Conservation (phyloP, 2,797 vertebrate genomes). For the Melanotaenia trifasciata region DNA sequence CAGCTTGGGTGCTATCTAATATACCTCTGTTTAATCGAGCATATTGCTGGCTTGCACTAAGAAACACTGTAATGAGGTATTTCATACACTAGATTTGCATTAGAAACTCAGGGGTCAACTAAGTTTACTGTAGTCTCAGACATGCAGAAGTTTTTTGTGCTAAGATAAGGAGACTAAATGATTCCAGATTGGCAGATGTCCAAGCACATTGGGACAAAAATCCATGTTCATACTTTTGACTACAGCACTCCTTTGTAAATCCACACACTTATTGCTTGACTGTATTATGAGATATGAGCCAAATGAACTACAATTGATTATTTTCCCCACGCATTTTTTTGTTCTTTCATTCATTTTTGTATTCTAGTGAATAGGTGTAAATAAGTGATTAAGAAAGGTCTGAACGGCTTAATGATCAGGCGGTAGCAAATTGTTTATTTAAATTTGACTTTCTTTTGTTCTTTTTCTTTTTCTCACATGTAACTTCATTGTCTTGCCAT, state of each 20-base stretch:
- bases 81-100: conserved; percentile 89
- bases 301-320: conserved; percentile 75
- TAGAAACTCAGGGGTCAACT: conserved; percentile 89
- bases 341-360: conserved; percentile 58
- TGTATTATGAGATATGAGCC: conserved; percentile 82
- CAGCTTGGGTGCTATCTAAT: conserved; percentile 88
- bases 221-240: conserved; percentile 71
- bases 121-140: conserved; percentile 88
- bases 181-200: conserved; percentile 73
- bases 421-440: conserved; percentile 83
- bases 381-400: conserved; percentile 74
- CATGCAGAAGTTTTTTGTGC: conserved; percentile 74
- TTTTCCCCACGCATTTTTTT: conserved; percentile 50
- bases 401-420: conserved; percentile 69
- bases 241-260: conserved; percentile 83
- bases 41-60: conserved; percentile 90
- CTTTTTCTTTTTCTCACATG: conserved; percentile 51
- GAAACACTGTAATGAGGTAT: conserved; percentile 88
- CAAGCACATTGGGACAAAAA: conserved; percentile 79
- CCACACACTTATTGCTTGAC: conserved; percentile 78
- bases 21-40: conserved; percentile 88
- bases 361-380: conserved; percentile 78
- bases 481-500: conserved; percentile 81
- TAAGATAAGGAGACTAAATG: conserved; percentile 60
- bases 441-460: conserved; percentile 55